phyloP scores from a whole-genome alignment of 2,888 invertebrate genomes.

The Stenotaenia linearis region DNA sequence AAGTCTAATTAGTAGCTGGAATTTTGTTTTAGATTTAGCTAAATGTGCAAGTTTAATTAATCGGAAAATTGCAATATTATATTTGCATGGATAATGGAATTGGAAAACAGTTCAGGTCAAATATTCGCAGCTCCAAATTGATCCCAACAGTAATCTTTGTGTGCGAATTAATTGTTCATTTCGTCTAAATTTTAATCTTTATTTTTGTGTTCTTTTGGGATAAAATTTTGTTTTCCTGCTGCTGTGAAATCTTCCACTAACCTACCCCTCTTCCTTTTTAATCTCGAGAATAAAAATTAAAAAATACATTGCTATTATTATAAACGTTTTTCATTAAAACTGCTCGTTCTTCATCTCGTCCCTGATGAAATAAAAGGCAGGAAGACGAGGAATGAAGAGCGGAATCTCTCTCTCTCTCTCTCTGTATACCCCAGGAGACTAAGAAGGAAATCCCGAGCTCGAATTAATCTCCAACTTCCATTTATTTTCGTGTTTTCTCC shows the following conservation, averaged over 20 bases:
- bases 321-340: constrained; percentile 21
- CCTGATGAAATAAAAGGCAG: constrained; percentile 26
- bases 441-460: constrained; percentile 23
- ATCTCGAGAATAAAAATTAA: neutral
- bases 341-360: constrained; percentile 2
- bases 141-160: neutral
- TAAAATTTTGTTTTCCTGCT: neutral
- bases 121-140: neutral
- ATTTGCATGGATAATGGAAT: neutral
- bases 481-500: constrained; percentile 26
- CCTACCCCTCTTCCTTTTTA: neutral
- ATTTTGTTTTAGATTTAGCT: constrained; percentile 6
- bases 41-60: constrained; percentile 11
- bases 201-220: neutral
- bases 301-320: neutral
- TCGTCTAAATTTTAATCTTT: neutral
- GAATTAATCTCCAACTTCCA: constrained; percentile 24
- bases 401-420: neutral
- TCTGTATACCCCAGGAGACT: constrained; percentile 26
- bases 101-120: neutral
- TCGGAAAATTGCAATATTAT: neutral
- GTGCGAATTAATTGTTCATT: neutral
- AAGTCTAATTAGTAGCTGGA: neutral
- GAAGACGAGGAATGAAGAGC: constrained; percentile 17
- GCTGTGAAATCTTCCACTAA: neutral